Percentiles rank a stretch among this genome's conserved stretches.
These are phyloP conservation scores for Aldrovandia affinis DNA, from an alignment of 2,797 vertebrate species.

Conservation along the genomic window DNA sequence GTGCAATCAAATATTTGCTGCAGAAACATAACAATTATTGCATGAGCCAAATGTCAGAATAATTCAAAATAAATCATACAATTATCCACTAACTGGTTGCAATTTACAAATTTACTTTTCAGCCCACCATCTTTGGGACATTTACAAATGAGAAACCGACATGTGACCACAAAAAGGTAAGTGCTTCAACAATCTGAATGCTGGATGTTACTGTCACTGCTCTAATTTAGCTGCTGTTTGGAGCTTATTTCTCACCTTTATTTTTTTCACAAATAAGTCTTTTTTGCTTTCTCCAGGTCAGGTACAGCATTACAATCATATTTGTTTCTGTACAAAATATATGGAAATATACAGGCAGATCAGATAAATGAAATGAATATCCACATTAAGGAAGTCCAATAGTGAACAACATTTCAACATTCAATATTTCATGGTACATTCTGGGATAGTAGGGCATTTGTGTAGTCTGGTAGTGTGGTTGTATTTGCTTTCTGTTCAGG, in stretches of 20 bases:
- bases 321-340: too few relatives aligned
- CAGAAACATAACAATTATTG: neutral
- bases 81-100: neutral
- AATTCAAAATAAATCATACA: neutral
- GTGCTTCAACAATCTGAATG: conserved; percentile 21
- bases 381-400: too few relatives aligned
- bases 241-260: neutral
- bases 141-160: conserved; percentile 47
- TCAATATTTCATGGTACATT: too few relatives aligned
- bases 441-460: too few relatives aligned
- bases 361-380: too few relatives aligned
- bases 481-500: too few relatives aligned
- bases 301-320: too few relatives aligned
- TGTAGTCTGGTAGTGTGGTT: too few relatives aligned
- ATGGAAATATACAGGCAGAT: too few relatives aligned
- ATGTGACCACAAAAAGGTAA: conserved; percentile 49
- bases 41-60: neutral
- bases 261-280: too few relatives aligned
- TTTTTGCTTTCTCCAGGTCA: too few relatives aligned
- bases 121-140: conserved; percentile 55
- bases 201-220: neutral
- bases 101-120: conserved; percentile 35
- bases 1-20: neutral
- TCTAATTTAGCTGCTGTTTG: neutral
- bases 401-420: too few relatives aligned